These are phyloP conservation scores for Furnarius figulus DNA, from an alignment of 2,113 vertebrate genomes.

Conservation along the genomic window DNA sequence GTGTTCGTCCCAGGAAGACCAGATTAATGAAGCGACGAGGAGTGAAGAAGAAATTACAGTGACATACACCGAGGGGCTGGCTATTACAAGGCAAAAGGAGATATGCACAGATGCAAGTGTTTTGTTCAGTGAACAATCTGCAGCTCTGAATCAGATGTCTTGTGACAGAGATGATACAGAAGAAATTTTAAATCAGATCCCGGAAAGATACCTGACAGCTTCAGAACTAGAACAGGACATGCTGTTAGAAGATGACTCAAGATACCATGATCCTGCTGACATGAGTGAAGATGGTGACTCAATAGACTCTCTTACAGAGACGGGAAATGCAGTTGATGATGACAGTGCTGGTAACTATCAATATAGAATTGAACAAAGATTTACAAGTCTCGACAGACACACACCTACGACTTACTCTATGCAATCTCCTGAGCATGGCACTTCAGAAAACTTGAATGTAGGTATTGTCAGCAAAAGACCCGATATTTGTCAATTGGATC, in stretches of 20 bases:
- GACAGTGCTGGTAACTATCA: neutral
- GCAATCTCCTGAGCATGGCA: neutral
- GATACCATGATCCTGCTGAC: neutral
- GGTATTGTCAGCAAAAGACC: neutral
- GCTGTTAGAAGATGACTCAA: neutral
- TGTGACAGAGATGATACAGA: neutral
- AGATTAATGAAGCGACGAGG: neutral
- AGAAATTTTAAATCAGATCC: constrained; percentile 5
- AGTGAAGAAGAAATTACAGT: neutral
- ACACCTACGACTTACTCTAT: neutral
- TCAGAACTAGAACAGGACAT: constrained; percentile 5
- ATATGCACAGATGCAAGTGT: neutral
- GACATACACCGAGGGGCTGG: neutral
- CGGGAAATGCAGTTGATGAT: neutral
- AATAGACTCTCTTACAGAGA: neutral
- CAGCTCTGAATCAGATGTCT: neutral
- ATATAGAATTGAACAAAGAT: neutral
- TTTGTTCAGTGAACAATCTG: neutral
- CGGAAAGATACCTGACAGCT: constrained; percentile 40
- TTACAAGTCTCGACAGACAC: neutral
- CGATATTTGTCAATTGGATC: neutral
- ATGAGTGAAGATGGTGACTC: neutral
- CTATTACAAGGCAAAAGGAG: neutral
- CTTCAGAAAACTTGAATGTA: neutral
- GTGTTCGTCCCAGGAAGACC: constrained; percentile 7